Evolutionary conservation across 2,797 vertebrate genomes (phyloP), one percentile per base, ranked within the genome.

Genomic region (Phrynocephalus vlangalii): DNA sequence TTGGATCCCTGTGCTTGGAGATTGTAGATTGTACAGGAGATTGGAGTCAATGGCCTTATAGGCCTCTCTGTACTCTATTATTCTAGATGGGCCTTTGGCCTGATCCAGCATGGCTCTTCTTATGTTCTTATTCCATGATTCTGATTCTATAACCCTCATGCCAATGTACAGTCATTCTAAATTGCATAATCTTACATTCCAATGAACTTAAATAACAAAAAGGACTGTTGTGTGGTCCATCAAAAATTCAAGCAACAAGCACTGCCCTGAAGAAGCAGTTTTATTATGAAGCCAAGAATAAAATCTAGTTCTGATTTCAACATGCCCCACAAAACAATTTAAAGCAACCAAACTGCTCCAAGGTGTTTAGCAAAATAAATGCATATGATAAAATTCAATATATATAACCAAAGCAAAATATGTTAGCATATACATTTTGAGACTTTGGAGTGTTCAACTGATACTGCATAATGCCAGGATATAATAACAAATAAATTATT

Each of bases 221-320:
- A 60, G 11, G 8, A 81, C 11, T 16, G 71, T 15, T 18, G 70
- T 38, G n/a, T 56, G 10, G 16, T 56, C 28, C 79, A 67, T 82
- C 79, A 48, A 86, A 71, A 3, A 26, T 63, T 26, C 48, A 84
- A 82, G 56, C 20, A 16, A 18, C n/a, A 33, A 6, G 78, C 0
- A 15, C 44, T 2, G 90, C 86, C 88, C 79, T 38, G 73, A 90
- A 90, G 86, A 70, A 94, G 89, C 89, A 38, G n/a, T 94, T 94
- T 92, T 94, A 92, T 93, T 92, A 94, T 44, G 75, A 93, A 93
- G 91, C 20, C 26, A 22, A 90, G 90, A 87, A 50, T 20, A 76
- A 93, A 75, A 83, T 6, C 30, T 84, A 30, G 82, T 18, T 38
- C 70, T 33, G 67, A 77, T 80, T 90, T 85, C 60, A 86, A 88